Conservation (phyloP, 2,888 invertebrate species). For the Hypselothyrea guttata region DNA sequence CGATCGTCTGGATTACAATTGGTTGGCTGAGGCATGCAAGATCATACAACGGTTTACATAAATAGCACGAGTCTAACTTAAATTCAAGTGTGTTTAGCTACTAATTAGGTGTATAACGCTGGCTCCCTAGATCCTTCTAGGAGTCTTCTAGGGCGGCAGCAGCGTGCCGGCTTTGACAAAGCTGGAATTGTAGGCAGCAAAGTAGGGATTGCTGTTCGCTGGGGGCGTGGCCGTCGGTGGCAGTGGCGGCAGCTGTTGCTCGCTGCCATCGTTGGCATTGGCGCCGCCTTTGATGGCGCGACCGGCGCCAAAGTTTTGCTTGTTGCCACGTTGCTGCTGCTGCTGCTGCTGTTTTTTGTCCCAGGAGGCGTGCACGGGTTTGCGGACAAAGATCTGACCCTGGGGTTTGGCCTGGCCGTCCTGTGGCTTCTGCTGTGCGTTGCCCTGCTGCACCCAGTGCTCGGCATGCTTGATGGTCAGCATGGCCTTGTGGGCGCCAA, state of each 20-base stretch:
- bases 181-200: slow-evolving; percentile 41
- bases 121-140: slow-evolving; percentile 21
- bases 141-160: slow-evolving; percentile 52
- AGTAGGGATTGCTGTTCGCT: slow-evolving; percentile 38
- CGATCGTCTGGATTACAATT: no score
- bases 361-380: slow-evolving; percentile 38
- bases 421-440: slow-evolving; percentile 16
- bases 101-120: no score
- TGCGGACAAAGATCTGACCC: slow-evolving; percentile 58
- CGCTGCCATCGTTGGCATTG: slow-evolving; percentile 12
- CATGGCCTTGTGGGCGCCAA: slow-evolving; percentile 68
- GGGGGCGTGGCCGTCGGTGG: slow-evolving; percentile 9
- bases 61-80: slow-evolving; percentile 27
- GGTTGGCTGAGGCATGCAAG: no score
- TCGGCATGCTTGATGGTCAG: slow-evolving; percentile 67
- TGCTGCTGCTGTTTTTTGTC: no score
- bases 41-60: slow-evolving; percentile 30
- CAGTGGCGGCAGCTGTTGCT: slow-evolving; percentile 6
- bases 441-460: slow-evolving; percentile 66
- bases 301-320: slow-evolving; percentile 51
- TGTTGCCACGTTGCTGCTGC: no score
- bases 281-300: slow-evolving; percentile 63
- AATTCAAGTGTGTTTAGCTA: slow-evolving; percentile 33
- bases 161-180: slow-evolving; percentile 53
- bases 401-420: neutral